These are phyloP conservation scores for Buceros bicornis DNA, from an alignment of 2,797 vertebrate species.

Conservation along the genomic window DNA sequence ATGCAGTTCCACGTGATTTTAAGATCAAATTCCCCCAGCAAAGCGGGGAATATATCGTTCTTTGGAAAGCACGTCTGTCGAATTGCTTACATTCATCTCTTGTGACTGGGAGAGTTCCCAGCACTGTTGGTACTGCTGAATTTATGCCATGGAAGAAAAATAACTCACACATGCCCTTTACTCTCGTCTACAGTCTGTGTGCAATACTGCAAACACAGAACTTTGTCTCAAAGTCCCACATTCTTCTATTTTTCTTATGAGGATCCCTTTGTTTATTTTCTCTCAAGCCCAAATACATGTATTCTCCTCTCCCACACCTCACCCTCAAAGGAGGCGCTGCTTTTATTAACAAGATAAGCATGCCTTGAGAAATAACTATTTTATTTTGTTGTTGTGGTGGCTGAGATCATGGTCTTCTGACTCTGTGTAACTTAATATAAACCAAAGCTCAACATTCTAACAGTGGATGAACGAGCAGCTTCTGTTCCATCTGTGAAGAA, in stretches of 20 bases:
- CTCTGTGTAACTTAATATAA: background rate
- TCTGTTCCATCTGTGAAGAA: background rate
- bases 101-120: background rate
- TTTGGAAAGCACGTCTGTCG: background rate
- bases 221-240: accelerated
- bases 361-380: background rate
- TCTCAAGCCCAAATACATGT: background rate
- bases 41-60: background rate
- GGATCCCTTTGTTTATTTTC: background rate
- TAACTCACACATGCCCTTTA: background rate
- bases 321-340: background rate
- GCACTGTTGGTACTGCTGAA: background rate
- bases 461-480: background rate
- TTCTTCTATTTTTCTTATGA: background rate
- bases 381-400: background rate
- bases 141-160: background rate
- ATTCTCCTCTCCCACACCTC: background rate
- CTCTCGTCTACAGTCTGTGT: background rate
- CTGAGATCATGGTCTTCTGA: background rate
- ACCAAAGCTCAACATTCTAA: background rate
- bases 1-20: background rate
- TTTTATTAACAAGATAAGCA: background rate
- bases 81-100: background rate
- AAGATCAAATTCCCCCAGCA: background rate
- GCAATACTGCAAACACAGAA: background rate